These are phyloP conservation scores for Okamejei kenojei DNA, from an alignment of 2,797 vertebrate genomes.

Conservation along the genomic window DNA sequence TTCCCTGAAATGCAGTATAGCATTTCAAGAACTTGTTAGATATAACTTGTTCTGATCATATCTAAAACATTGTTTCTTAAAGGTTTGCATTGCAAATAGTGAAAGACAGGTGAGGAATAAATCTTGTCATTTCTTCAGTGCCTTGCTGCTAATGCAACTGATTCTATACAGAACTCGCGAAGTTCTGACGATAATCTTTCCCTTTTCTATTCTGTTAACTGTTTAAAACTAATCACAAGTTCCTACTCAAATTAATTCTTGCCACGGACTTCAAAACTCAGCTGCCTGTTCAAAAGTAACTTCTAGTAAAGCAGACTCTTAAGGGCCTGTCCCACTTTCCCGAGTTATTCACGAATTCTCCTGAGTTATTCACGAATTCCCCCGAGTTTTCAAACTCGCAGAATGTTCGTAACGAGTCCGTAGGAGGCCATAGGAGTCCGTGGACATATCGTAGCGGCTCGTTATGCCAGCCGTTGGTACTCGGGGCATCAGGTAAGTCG, in stretches of 20 bases:
- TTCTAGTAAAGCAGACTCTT: neutral
- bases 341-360: no score
- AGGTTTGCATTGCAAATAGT: neutral
- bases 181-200: neutral
- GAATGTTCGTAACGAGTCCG: no score
- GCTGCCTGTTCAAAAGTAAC: neutral
- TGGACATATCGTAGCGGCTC: no score
- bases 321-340: no score
- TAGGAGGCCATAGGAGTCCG: no score
- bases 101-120: neutral
- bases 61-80: neutral
- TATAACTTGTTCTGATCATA: neutral
- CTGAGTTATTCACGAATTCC: no score
- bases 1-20: neutral
- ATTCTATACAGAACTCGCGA: neutral
- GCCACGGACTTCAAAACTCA: neutral
- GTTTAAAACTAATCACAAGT: neutral
- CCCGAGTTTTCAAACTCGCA: no score
- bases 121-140: no score
- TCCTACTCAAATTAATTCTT: neutral
- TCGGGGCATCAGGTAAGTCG: no score
- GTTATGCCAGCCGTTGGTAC: no score
- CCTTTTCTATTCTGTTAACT: neutral
- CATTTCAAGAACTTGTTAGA: neutral
- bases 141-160: neutral